Percentiles rank a stretch among this genome's conserved stretches.
phyloP scores from a whole-genome alignment of 2,797 vertebrate genomes.

The Neomorphus geoffroyi region DNA sequence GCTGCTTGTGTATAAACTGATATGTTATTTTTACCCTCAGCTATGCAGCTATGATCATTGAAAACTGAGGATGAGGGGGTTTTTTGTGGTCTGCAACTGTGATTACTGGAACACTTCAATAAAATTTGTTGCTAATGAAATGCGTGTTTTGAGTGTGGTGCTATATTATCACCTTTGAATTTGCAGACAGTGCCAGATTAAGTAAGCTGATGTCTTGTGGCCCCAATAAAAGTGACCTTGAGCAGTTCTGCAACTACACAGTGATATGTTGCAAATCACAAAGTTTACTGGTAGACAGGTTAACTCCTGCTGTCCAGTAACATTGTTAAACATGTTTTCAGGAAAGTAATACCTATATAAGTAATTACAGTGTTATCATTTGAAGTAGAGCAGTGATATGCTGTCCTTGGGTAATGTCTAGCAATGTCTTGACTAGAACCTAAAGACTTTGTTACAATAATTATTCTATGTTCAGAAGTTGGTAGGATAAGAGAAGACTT shows the following conservation, averaged over 20 bases:
- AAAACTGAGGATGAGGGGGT: not conserved
- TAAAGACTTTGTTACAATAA: not conserved
- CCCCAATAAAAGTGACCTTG: slow-evolving; percentile 56
- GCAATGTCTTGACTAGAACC: not conserved
- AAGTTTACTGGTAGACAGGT: slow-evolving; percentile 3
- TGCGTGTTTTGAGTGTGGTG: not conserved
- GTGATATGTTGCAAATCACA: slow-evolving; percentile 18
- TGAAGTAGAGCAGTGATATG: not conserved
- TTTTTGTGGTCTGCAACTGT: not conserved
- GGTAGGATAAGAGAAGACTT: not conserved
- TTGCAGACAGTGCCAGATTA: slow-evolving; percentile 46
- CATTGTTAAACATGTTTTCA: not conserved
- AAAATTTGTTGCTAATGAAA: not conserved
- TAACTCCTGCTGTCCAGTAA: slow-evolving; percentile 39
- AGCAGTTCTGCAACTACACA: slow-evolving; percentile 16
- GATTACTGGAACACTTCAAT: not conserved
- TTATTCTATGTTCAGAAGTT: not conserved
- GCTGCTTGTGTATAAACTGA: not conserved
- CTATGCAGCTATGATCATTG: not conserved
- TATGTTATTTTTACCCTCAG: not conserved
- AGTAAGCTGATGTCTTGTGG: slow-evolving; percentile 43
- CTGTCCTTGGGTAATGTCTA: not conserved
- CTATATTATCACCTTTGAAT: slow-evolving; percentile 46
- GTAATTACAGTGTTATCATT: not conserved
- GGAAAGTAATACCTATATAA: not conserved